Evolutionary conservation across 2,113 vertebrate genomes (phyloP), one percentile per base, ranked within the genome.

Genomic region (Thunnus thynnus): DNA sequence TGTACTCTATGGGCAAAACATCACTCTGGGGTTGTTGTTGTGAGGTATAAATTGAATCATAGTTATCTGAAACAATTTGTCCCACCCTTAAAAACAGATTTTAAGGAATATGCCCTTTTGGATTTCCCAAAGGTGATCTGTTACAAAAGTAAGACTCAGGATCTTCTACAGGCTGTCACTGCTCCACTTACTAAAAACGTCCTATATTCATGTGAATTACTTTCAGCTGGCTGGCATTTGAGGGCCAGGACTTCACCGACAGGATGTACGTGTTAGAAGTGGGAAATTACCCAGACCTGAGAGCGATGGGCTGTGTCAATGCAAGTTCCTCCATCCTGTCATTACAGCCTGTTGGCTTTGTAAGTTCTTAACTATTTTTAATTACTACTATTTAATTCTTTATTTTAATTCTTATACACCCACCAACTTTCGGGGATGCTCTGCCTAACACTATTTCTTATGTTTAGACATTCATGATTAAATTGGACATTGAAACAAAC

Each of bases 231-330:
- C 85, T 97, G 88, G 95, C 94, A 2, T 98, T 96, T 56, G 97
- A 97, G 54, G 89, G 95, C 41, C 92, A 94, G 84, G 92, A 96
- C 56, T 98, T 97, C 63, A 82, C 92, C 0, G 95, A 95, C 13
- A 96, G 93, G 84, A 96, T 97, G 94, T 98, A 96, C 2, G 95
- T 98, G 58, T 85, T 99, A 73, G 98, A 99, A 87, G 96, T 96
- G 93, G 98, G 97, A 41, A 93, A 87, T 77, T 99, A 98, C 83
- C 95, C 97, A 8, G 93, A 96, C 86, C 93, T 97, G 72, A 93
- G 69, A 5, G 93, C 96, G 0, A 96, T 99, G 95, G 97, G 98
- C 83, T 98, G 96, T 72, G 88, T 88, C 30, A 52, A 77, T 3
- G 74, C 94, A 0, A 87, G 93, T 83, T 48, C 94, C 44, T 84